phyloP scores from a whole-genome alignment of 2,113 vertebrate genomes.

The Panthera leo region DNA sequence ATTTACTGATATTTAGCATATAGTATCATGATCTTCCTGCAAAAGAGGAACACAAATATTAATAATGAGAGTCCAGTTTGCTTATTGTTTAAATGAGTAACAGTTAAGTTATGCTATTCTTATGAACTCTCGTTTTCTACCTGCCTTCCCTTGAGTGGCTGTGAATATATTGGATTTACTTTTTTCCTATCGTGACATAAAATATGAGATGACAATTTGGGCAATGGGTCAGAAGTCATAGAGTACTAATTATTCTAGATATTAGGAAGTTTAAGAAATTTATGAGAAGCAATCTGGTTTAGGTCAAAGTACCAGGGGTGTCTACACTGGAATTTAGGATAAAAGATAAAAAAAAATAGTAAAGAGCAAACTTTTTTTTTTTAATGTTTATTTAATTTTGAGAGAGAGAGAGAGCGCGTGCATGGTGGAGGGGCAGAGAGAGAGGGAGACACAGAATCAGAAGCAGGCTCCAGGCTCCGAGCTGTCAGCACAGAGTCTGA shows the following conservation, averaged over 20 bases:
- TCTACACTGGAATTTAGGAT: background rate
- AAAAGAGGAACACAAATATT: background rate
- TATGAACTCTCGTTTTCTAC: background rate
- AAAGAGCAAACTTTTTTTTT: no score
- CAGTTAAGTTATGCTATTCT: background rate
- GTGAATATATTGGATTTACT: rapidly evolving
- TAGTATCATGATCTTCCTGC: background rate
- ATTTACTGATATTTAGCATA: background rate
- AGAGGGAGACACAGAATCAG: no score
- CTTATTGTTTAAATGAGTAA: background rate
- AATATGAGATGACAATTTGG: background rate
- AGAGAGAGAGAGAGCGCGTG: no score
- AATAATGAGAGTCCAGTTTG: background rate
- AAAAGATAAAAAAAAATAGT: background rate
- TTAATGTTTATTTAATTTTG: no score
- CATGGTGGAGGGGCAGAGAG: no score
- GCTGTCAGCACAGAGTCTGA: no score
- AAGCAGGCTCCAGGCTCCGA: no score
- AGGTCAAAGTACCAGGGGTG: background rate
- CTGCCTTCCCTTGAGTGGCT: background rate
- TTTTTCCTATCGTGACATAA: background rate
- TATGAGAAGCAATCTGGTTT: background rate
- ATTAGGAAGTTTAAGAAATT: background rate
- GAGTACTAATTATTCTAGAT: background rate
- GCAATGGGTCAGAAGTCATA: background rate